Conservation (phyloP, 2,797 vertebrate species). For the Mustela erminea region DNA sequence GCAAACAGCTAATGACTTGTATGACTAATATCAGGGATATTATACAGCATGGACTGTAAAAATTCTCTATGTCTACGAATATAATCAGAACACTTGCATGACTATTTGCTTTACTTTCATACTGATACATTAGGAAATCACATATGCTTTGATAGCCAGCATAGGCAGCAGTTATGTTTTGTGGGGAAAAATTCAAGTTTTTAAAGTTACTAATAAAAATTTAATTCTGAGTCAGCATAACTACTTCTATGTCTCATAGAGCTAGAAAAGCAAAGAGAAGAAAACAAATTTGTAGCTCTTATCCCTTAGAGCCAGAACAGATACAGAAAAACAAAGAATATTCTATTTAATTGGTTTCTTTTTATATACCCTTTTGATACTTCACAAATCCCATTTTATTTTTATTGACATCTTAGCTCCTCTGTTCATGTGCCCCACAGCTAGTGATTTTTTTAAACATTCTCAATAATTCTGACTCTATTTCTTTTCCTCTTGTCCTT, state of each 20-base stretch:
- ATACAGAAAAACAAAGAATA: neutral
- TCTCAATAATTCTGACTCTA: neutral
- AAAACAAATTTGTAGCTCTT: neutral
- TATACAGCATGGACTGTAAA: neutral
- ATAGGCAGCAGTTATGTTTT: neutral
- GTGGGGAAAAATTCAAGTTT: neutral
- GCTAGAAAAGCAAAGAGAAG: neutral
- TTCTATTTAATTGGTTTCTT: slow-evolving; percentile 60
- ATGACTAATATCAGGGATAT: neutral
- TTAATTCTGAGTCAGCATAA: neutral
- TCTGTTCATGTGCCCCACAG: slow-evolving; percentile 3
- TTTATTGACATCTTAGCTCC: slow-evolving; percentile 49
- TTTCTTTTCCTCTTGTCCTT: slow-evolving; percentile 32
- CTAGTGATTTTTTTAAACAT: neutral
- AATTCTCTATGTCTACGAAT: neutral
- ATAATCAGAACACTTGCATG: neutral
- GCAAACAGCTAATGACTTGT: neutral
- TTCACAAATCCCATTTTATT: slow-evolving; percentile 55
- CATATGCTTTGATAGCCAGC: neutral
- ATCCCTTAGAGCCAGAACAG: neutral
- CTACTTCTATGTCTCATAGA: neutral
- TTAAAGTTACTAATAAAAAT: slow-evolving; percentile 18
- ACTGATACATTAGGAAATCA: neutral
- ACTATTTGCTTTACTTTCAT: neutral
- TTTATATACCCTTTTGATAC: slow-evolving; percentile 18